Percentiles rank a stretch among this genome's conserved stretches.
These are phyloP conservation scores for Leuciscus waleckii DNA, from an alignment of 2,797 vertebrate species.

Conservation along the genomic window DNA sequence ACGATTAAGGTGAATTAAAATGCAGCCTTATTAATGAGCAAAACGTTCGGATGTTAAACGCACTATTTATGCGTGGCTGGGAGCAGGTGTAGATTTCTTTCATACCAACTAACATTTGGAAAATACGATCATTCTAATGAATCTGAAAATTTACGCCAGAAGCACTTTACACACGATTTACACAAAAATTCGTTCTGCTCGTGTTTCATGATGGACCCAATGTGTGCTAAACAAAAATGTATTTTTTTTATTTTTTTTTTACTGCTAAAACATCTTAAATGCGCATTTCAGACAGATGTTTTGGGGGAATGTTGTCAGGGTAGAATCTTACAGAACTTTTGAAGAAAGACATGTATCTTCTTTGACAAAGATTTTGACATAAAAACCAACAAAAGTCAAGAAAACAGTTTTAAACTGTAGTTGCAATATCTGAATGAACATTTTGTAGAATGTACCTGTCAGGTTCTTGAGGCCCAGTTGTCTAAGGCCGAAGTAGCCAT, in stretches of 20 bases:
- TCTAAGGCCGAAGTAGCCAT: conserved; percentile 91
- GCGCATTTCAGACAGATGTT: neutral
- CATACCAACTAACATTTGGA: too few species aligned
- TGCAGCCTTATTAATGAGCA: too few species aligned
- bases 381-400: neutral
- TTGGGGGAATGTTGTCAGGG: neutral
- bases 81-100: too few species aligned
- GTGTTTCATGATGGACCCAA: neutral
- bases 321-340: neutral
- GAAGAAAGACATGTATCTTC: neutral
- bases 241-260: neutral
- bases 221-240: neutral
- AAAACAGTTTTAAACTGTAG: neutral
- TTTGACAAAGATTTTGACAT: neutral
- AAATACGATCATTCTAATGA: too few species aligned
- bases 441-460: conserved; percentile 75
- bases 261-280: neutral
- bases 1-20: too few species aligned
- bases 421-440: neutral
- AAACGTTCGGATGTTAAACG: too few species aligned
- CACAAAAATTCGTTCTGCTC: too few species aligned
- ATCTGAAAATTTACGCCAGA: too few species aligned
- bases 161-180: too few species aligned
- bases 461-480: conserved; percentile 92
- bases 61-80: too few species aligned